Conservation (phyloP, 1,140 invertebrate genomes). For the Mylabris phalerata region DNA sequence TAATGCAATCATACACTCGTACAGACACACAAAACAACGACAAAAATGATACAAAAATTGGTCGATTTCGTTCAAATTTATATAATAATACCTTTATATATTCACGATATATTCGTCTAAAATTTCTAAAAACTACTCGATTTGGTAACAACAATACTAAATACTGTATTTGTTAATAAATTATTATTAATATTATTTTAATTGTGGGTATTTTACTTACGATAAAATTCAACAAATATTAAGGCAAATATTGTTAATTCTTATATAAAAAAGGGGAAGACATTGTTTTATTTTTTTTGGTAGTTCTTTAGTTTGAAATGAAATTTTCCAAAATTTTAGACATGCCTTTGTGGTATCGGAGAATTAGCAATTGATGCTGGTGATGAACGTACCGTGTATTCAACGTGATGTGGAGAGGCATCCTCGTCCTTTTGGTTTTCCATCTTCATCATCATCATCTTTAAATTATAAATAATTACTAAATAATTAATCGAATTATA, state of each 20-base stretch:
- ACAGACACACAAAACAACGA: neutral
- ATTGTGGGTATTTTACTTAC: neutral
- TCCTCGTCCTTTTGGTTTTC: conserved; percentile 42
- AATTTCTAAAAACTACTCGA: conserved; percentile 10
- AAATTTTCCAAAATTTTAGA: conserved; percentile 18
- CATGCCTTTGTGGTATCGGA: conserved; percentile 33
- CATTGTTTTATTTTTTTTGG: conserved; percentile 7
- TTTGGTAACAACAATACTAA: conserved; percentile 7
- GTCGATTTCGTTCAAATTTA: neutral
- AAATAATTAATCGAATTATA: neutral
- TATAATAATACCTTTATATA: neutral
- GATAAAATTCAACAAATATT: conserved; percentile 3
- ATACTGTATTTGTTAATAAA: conserved; percentile 6
- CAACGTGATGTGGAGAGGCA: conserved; percentile 41
- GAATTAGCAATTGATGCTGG: conserved; percentile 36
- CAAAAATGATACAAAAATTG: neutral
- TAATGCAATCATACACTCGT: neutral
- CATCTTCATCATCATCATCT: conserved; percentile 36
- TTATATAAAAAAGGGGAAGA: conserved; percentile 20
- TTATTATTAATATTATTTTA: neutral
- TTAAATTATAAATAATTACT: neutral
- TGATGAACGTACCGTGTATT: conserved; percentile 31
- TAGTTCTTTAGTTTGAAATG: conserved; percentile 6
- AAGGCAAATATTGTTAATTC: neutral
- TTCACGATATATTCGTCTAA: neutral